Evolutionary conservation across 2,113 vertebrate genomes (phyloP).

Genomic region (Tinamus guttatus): DNA sequence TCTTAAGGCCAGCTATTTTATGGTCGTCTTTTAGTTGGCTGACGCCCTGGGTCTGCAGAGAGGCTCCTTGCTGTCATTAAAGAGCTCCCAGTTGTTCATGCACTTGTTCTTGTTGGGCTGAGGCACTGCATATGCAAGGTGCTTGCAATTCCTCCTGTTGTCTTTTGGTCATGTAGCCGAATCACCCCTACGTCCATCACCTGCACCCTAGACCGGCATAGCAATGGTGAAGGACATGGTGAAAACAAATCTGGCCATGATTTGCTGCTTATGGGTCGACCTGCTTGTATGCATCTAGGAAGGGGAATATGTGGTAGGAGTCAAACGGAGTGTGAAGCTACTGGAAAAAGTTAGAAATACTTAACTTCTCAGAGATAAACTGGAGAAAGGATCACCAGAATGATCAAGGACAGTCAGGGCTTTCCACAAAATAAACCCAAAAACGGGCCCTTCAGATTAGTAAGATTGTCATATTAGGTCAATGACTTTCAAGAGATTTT

Average conservation of each 20-base stretch:
- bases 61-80: not conserved
- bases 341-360: not conserved
- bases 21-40: not conserved
- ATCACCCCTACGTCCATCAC: not conserved
- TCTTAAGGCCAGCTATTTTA: not conserved
- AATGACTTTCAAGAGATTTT: not conserved
- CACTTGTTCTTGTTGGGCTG: not conserved
- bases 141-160: not conserved
- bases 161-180: not conserved
- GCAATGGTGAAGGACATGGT: not conserved
- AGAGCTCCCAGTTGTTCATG: not conserved
- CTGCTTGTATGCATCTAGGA: not conserved
- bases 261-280: fast-evolving
- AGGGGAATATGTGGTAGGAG: not conserved
- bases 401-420: not conserved
- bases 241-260: not conserved
- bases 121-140: not conserved
- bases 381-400: not conserved
- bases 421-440: not conserved
- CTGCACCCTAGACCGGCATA: not conserved
- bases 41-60: not conserved
- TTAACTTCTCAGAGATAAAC: not conserved
- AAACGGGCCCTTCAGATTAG: not conserved
- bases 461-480: not conserved
- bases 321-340: not conserved